phyloP scores from a whole-genome alignment of 2,888 invertebrate genomes.

The Hedychridium roseum region DNA sequence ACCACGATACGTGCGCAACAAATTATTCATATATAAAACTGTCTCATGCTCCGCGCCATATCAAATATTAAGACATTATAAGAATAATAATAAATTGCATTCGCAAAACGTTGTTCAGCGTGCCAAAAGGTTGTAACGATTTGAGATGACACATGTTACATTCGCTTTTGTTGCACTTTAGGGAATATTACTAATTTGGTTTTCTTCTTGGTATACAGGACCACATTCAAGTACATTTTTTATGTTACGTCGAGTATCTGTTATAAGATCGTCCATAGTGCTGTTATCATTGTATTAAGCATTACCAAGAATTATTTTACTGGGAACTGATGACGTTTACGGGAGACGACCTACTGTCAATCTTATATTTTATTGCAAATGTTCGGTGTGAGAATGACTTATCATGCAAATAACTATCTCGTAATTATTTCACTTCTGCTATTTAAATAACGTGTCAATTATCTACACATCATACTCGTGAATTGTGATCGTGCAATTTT shows the following conservation, averaged over 20 bases:
- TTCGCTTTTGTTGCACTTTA: too few relatives aligned
- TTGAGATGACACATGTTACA: not conserved
- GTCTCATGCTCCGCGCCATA: not conserved
- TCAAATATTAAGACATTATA: not conserved
- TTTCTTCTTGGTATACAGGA: too few relatives aligned
- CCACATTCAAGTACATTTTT: not conserved
- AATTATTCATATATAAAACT: not conserved
- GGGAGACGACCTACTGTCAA: constrained; percentile 1
- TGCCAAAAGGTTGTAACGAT: constrained; percentile 7
- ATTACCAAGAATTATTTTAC: not conserved
- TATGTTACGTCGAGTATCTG: not conserved
- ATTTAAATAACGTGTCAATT: constrained; percentile 50
- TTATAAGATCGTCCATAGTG: constrained; percentile 3
- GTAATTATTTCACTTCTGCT: constrained; percentile 17
- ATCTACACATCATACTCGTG: constrained; percentile 45
- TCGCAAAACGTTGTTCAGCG: not conserved
- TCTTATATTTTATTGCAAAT: not conserved
- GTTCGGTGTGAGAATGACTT: constrained; percentile 7
- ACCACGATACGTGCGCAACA: not conserved
- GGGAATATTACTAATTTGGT: too few relatives aligned
- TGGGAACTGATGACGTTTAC: not conserved
- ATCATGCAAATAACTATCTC: constrained; percentile 20
- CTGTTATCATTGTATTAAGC: not conserved
- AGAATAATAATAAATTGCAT: not conserved
- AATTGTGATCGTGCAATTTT: constrained; percentile 55